Conservation (phyloP, 2,888 invertebrate genomes). For the Patella depressa region DNA sequence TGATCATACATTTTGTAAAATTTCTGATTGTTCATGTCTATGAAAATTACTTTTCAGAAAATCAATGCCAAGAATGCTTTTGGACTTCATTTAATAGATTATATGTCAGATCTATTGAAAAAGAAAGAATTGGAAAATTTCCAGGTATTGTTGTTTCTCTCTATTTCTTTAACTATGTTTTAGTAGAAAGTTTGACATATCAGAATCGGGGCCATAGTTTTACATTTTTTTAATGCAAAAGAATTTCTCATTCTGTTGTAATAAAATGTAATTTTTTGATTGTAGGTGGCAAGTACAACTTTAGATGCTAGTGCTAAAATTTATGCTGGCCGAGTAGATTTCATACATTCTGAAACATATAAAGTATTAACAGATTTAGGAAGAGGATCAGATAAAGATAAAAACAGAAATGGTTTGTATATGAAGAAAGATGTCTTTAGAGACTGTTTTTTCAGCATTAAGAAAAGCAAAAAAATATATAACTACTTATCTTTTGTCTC, state of each 20-base stretch:
- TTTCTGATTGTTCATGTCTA: neutral
- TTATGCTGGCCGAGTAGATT: constrained; percentile 89
- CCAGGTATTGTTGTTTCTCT: constrained; percentile 66
- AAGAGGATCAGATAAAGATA: constrained; percentile 50
- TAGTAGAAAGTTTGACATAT: neutral
- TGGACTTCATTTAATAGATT: constrained; percentile 87
- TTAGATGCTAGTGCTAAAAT: constrained; percentile 91
- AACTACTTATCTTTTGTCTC: too few species aligned
- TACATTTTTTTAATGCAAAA: neutral
- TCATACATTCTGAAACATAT: constrained; percentile 84
- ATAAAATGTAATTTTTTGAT: constrained; percentile 49
- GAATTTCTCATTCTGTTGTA: neutral
- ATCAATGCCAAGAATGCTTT: constrained; percentile 92
- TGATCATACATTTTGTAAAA: too few species aligned
- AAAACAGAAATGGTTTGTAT: constrained; percentile 21
- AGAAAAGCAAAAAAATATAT: too few species aligned
- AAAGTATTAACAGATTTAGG: constrained; percentile 80
- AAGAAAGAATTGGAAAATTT: constrained; percentile 80
- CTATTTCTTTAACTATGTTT: neutral
- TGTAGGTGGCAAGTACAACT: constrained; percentile 84
- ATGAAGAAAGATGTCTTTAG: too few species aligned
- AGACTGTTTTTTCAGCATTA: too few species aligned
- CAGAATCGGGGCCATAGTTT: neutral
- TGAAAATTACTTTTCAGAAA: constrained; percentile 76
- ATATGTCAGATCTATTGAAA: constrained; percentile 82